Conservation (phyloP, 2,797 vertebrate genomes). For the Intellagama lesueurii region DNA sequence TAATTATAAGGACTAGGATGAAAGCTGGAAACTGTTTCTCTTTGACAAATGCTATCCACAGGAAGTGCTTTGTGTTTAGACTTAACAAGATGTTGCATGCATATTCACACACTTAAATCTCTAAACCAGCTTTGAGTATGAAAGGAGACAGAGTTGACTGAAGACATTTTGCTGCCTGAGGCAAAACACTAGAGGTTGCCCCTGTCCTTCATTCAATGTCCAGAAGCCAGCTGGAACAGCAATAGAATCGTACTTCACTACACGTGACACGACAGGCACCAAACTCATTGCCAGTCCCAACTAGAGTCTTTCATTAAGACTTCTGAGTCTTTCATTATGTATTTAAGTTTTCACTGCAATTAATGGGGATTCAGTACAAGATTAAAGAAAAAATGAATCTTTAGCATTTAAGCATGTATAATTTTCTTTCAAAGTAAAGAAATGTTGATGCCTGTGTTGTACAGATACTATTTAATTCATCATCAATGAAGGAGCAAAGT, state of each 20-base stretch:
- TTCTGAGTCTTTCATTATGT: too few species aligned
- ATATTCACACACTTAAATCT: neutral
- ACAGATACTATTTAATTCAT: neutral
- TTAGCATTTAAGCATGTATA: neutral
- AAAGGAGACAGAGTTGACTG: neutral
- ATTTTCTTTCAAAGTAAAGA: neutral
- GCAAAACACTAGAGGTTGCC: neutral
- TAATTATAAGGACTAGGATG: neutral
- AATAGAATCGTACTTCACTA: neutral
- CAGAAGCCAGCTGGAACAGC: neutral
- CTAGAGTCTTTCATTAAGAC: too few species aligned
- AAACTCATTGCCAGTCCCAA: too few species aligned
- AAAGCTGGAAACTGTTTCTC: neutral
- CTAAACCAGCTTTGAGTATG: neutral
- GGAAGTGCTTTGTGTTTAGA: neutral
- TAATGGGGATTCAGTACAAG: neutral
- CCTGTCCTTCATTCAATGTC: neutral
- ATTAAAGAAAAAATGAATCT: neutral
- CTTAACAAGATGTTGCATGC: neutral
- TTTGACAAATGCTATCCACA: neutral
- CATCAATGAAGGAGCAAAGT: neutral
- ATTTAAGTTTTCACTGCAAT: neutral
- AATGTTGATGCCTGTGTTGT: neutral
- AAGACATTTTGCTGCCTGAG: neutral
- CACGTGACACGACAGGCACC: neutral